phyloP scores from a whole-genome alignment of 2,888 invertebrate species.

The Schizotus pectinicornis region DNA sequence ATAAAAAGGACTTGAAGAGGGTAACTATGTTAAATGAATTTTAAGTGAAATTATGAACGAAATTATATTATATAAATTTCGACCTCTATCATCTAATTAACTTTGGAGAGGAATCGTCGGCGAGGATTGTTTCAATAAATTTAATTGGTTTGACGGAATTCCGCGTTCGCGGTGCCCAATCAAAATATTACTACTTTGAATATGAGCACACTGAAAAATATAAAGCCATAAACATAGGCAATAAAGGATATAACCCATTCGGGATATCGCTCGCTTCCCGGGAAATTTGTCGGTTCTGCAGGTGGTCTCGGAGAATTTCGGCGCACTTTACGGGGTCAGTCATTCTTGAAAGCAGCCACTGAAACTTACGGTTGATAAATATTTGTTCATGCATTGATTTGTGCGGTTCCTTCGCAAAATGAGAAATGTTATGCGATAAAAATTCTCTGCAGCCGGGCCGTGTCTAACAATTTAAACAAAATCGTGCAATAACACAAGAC shows the following conservation, averaged over 20 bases:
- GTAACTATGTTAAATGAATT: background rate
- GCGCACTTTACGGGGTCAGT: slow-evolving; percentile 29
- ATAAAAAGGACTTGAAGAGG: slow-evolving; percentile 17
- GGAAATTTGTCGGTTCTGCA: slow-evolving; percentile 29
- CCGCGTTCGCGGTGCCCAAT: slow-evolving; percentile 11
- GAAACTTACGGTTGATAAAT: slow-evolving; percentile 26
- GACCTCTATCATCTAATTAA: background rate
- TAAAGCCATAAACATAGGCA: slow-evolving; percentile 29
- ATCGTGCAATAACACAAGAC: too few species aligned
- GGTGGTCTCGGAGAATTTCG: slow-evolving; percentile 28
- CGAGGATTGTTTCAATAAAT: background rate
- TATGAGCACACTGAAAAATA: slow-evolving; percentile 26
- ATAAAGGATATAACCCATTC: slow-evolving; percentile 30
- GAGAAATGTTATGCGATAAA: slow-evolving; percentile 1
- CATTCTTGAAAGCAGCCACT: slow-evolving; percentile 21
- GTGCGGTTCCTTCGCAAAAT: slow-evolving; percentile 7
- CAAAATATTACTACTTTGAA: slow-evolving; percentile 26
- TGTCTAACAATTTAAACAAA: slow-evolving; percentile 7
- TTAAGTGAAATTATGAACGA: background rate
- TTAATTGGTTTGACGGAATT: slow-evolving; percentile 1
- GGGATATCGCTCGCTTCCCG: slow-evolving; percentile 26
- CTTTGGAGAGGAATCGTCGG: too few species aligned
- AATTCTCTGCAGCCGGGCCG: background rate
- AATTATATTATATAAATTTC: background rate
- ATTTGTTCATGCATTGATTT: slow-evolving; percentile 27